These are phyloP conservation scores for Rynchops niger DNA, from an alignment of 2,113 vertebrate species.

Conservation along the genomic window DNA sequence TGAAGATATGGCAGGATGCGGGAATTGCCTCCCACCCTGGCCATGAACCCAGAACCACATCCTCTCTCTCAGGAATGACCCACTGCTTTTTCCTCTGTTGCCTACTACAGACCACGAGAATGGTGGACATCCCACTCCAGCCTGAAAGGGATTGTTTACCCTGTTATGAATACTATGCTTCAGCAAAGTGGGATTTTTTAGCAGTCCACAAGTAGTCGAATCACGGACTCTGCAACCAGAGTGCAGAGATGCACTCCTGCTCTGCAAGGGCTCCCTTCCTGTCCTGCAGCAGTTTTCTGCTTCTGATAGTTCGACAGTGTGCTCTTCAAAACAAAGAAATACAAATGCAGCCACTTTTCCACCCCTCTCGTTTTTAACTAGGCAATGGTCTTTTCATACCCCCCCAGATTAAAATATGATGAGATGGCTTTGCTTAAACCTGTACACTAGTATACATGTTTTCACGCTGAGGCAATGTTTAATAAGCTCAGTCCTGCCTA, in stretches of 20 bases:
- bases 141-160: not conserved
- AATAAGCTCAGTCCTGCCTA: not conserved
- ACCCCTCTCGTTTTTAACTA: not conserved
- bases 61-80: not conserved
- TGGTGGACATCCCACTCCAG: not conserved
- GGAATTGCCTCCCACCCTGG: conserved; percentile 38
- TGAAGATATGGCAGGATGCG: not conserved
- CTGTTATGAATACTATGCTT: not conserved
- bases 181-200: not conserved
- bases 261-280: not conserved
- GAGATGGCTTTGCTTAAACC: not conserved
- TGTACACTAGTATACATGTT: not conserved
- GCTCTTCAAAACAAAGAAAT: not conserved
- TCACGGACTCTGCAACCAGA: not conserved
- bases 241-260: not conserved
- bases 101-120: not conserved
- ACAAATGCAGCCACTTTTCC: not conserved
- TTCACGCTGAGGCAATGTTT: conserved; percentile 13
- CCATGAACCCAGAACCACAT: conserved; percentile 49
- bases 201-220: not conserved
- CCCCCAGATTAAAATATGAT: not conserved
- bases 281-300: not conserved
- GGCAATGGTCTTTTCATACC: not conserved
- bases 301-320: not conserved
- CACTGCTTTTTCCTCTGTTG: not conserved